Percentiles rank a stretch among this genome's conserved stretches.
These are phyloP conservation scores for Adoxophyes honmai DNA, from an alignment of 1,140 invertebrate genomes.

Conservation along the genomic window DNA sequence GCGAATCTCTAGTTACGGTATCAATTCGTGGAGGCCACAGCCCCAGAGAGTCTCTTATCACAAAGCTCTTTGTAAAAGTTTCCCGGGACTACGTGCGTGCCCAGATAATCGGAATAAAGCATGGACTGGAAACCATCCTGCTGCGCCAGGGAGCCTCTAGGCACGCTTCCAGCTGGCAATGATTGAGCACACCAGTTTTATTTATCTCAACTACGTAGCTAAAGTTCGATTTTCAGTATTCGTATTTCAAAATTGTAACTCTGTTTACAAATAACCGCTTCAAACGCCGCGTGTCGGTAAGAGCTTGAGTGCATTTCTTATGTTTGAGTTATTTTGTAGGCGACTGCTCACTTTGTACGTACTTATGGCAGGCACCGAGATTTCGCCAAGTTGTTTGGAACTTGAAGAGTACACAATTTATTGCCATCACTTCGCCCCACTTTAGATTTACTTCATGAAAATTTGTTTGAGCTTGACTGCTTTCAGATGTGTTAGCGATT, in stretches of 20 bases:
- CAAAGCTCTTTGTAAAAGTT: slow-evolving; percentile 9
- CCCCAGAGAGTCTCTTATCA: not conserved
- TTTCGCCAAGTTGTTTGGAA: slow-evolving; percentile 31
- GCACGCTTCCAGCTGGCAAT: slow-evolving; percentile 6
- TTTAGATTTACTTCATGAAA: slow-evolving; percentile 38
- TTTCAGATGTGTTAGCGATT: slow-evolving; percentile 34
- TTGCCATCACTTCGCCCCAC: slow-evolving; percentile 29
- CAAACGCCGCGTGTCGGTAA: slow-evolving; percentile 5
- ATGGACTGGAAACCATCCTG: not conserved
- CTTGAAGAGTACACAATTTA: slow-evolving; percentile 29
- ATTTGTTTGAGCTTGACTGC: slow-evolving; percentile 31
- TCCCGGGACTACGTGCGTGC: not conserved
- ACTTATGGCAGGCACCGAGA: slow-evolving; percentile 19
- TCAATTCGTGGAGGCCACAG: too few relatives aligned
- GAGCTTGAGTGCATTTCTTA: slow-evolving; percentile 27
- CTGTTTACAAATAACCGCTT: slow-evolving; percentile 10
- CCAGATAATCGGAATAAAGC: slow-evolving; percentile 1
- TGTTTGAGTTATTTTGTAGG: slow-evolving; percentile 39
- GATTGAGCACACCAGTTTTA: slow-evolving; percentile 2
- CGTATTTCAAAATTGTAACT: not conserved
- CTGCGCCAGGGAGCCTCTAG: not conserved
- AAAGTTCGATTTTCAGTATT: slow-evolving; percentile 12
- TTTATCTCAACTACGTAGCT: slow-evolving; percentile 1
- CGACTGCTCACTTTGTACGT: slow-evolving; percentile 25
- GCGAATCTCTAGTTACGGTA: too few relatives aligned